These are phyloP conservation scores for Cirrhinus mrigala DNA, from an alignment of 2,797 vertebrate genomes.

Conservation along the genomic window DNA sequence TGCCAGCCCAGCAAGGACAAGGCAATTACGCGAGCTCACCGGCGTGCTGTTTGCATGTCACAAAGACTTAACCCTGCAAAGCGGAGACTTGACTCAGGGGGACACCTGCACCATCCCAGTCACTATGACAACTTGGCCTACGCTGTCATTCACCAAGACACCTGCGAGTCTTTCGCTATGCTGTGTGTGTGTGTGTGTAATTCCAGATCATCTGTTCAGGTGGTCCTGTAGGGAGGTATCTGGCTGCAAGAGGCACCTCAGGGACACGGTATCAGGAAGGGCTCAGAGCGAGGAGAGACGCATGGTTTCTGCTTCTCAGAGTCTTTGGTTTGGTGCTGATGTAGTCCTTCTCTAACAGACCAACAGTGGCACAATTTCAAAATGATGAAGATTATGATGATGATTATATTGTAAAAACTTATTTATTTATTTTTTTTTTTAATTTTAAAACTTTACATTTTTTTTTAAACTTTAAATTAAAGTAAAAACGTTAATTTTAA, in stretches of 20 bases:
- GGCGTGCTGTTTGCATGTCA: slow-evolving; percentile 65
- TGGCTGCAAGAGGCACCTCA: slow-evolving; percentile 4
- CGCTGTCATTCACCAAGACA: slow-evolving; percentile 65
- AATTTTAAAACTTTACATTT: too few relatives aligned
- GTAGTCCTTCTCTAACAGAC: not conserved
- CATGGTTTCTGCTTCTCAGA: not conserved
- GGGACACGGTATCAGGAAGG: not conserved
- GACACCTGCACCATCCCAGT: slow-evolving; percentile 66
- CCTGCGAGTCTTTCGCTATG: slow-evolving; percentile 51
- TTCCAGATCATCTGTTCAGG: slow-evolving; percentile 33
- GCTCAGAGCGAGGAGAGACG: not conserved
- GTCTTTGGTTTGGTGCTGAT: not conserved
- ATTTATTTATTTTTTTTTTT: too few relatives aligned
- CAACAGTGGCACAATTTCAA: not conserved
- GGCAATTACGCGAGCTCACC: slow-evolving; percentile 57
- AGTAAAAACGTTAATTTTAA: too few relatives aligned
- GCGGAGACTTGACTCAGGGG: slow-evolving; percentile 61
- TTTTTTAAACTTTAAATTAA: too few relatives aligned
- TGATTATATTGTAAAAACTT: too few relatives aligned
- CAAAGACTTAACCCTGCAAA: slow-evolving; percentile 66
- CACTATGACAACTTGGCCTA: slow-evolving; percentile 61
- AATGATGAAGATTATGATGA: too few relatives aligned
- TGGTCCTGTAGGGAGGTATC: slow-evolving; percentile 5
- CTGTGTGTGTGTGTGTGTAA: slow-evolving; percentile 4
- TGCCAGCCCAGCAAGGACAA: slow-evolving; percentile 50